Evolutionary conservation across 37 sponge, comb jelly and placozoan genomes (phyloP), one percentile per base, ranked within the genome.

Genomic region (Ephydatia muelleri): DNA sequence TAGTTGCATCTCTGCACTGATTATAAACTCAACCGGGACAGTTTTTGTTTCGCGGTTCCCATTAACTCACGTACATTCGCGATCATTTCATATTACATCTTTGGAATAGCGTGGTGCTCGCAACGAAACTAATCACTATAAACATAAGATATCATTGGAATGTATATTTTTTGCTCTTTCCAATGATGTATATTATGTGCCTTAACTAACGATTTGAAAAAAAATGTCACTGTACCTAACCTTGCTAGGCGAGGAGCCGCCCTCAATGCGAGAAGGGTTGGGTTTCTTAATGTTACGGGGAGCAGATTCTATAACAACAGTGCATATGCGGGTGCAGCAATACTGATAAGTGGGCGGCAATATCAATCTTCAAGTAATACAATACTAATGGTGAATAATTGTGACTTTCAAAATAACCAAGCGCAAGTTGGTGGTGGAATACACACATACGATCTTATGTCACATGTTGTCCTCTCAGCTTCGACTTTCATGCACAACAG

Each of bases 251-350:
- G 16, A 2, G 88, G 83, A 21, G 77, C 80, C 2, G 88, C 83
- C 3, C 22, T 82, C 8, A 78, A 77, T 57, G 76, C 35, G 36
- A 38, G 68, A 1, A 31, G 69, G 43, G 16, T 73, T 16, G n/a
- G 65, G 8, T 75, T 75, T 16, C 78, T 80, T 34, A 86, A 86
- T 70, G 74, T 72, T 14, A 65, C 75, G 12, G 66, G 72, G 2
- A 67, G 29, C 35, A 0, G 66, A 39, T n/a, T 79, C 19, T 28
- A 30, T 2, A 30, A 80, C 37, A 66, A 80, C 32, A 80, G 72
- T 25, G 30, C 64, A 2, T 66, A 73, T 64, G 65, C 3, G 22
- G 74, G 64, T 6, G 80, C 73, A 65, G 76, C 35, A 27, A 57
- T 57, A 57, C 12, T 5, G 16, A 1, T 57, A 16, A 57, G n/a